Percentiles rank a stretch among this genome's conserved stretches.
Conservation (phyloP, 2,888 invertebrate species). For the Crossocerus cetratus region DNA sequence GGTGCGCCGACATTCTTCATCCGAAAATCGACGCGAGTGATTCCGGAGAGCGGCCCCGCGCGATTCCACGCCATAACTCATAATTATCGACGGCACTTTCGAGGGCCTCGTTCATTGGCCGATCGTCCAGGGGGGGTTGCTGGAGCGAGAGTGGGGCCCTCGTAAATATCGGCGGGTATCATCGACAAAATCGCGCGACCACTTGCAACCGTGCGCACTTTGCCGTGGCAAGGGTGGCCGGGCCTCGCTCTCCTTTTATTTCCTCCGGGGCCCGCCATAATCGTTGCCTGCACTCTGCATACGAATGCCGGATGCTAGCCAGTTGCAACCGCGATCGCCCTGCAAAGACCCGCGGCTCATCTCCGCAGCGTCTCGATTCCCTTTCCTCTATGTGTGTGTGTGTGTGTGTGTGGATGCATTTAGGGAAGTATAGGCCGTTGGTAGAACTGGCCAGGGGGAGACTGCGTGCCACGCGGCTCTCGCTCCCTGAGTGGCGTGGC, state of each 20-base stretch:
- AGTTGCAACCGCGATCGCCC: no score
- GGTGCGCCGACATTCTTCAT: no score
- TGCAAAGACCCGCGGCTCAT: no score
- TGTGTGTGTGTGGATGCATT: neutral
- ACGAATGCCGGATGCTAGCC: conserved; percentile 24
- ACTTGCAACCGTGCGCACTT: conserved; percentile 49
- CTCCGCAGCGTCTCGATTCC: no score
- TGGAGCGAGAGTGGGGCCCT: conserved; percentile 10
- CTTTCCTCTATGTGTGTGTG: no score
- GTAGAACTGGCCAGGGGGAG: no score
- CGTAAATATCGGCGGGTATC: conserved; percentile 45
- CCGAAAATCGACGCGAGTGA: conserved; percentile 1
- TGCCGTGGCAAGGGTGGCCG: neutral
- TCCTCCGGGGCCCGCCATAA: conserved; percentile 30
- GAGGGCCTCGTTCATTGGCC: neutral
- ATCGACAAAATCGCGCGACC: conserved; percentile 52
- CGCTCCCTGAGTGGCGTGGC: conserved; percentile 56
- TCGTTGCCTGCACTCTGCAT: conserved; percentile 48
- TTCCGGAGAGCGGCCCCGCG: neutral
- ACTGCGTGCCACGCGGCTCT: conserved; percentile 36
- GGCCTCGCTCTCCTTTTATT: conserved; percentile 18
- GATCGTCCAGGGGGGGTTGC: neutral
- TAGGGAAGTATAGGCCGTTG: conserved; percentile 12
- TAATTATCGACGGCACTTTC: conserved; percentile 23
- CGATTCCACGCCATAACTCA: conserved; percentile 28